A percentile compares a stretch with the other conserved stretches of the same genome.
phyloP scores from a whole-genome alignment of 1,140 invertebrate genomes.

The Temnothorax nylanderi region DNA sequence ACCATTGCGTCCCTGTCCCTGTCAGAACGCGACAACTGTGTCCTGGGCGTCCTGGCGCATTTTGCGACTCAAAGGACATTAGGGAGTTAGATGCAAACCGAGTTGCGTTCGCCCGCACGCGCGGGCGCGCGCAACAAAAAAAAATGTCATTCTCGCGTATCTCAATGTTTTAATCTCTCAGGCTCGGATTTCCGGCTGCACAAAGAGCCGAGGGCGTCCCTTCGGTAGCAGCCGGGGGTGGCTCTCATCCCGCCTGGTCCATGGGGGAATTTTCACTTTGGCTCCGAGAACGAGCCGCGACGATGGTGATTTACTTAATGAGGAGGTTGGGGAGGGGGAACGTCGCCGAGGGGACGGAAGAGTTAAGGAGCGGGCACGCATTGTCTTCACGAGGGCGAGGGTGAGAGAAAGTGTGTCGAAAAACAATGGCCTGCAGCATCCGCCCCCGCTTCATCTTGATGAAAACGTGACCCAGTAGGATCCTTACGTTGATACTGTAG shows the following conservation, averaged over 20 bases:
- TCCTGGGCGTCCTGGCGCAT: not conserved
- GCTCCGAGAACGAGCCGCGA: constrained; percentile 58
- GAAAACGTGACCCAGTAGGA: constrained; percentile 77
- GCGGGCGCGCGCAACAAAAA: constrained; percentile 15
- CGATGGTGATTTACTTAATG: constrained; percentile 75
- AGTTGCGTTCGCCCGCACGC: constrained; percentile 10
- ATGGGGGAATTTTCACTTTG: constrained; percentile 70
- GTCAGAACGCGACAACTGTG: not conserved
- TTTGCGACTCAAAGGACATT: constrained; percentile 11
- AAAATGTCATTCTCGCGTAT: constrained; percentile 43
- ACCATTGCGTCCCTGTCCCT: not conserved
- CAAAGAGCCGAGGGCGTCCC: constrained; percentile 42
- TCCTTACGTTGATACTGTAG: constrained; percentile 51
- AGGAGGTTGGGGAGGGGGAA: constrained; percentile 5
- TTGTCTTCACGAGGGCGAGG: constrained; percentile 66
- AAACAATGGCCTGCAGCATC: constrained; percentile 71
- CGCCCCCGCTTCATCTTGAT: constrained; percentile 62
- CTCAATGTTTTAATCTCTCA: constrained; percentile 66
- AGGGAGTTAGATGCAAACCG: constrained; percentile 4
- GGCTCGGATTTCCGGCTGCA: constrained; percentile 64
- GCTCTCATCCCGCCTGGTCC: constrained; percentile 29
- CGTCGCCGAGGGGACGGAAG: constrained; percentile 48
- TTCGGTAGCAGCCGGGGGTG: constrained; percentile 18
- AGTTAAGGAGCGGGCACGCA: constrained; percentile 68
- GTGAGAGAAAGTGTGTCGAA: constrained; percentile 74